Base-by-base conservation (phyloP, 2,888 invertebrate genomes). In the Tenthredo livida region DNA sequence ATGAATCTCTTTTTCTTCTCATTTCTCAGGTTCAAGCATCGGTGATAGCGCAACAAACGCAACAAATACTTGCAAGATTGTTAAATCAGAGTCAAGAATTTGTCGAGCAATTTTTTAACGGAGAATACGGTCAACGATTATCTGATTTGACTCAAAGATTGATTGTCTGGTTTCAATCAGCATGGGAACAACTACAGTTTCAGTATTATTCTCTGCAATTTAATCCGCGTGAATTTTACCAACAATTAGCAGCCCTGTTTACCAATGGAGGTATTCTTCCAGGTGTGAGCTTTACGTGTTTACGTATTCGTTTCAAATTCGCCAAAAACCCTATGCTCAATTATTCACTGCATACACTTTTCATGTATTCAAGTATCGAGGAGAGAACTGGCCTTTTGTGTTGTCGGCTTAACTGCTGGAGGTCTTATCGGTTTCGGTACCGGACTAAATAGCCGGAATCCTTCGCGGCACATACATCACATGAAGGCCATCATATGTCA, bases 401-500 rank as follows among this genome's bases (percentile, higher is more conserved):
- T 94, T 87, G 90, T 92, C n/a, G 94, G 94, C 40, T 89, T 94
- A 86, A 84, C 93, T 33, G 87, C 93, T 58, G 94, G 94, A 58
- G 90, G 92, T 86, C 77, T 94, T 37, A 89, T 94, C 85, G 94
- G 94, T 73, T 92, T 94, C 82, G 91, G 90, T 84, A 89, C 94
- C 78, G 93, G 93, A 4, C 78, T 92, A 47, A 91, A 92, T 86
- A 90, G 93, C 89, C 90, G 90, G 73, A 90, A 90, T 87, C 87
- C 87, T 58, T 87, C 92, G 61, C 89, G 89, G 70, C 90, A 93
- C 85, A 87, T 92, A 82, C 92, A 94, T 85, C 93, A 93, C 86
- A 94, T 94, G 94, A 94, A 93, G 91, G 94, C 94, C 50, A 89
- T 94, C 43, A 93, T 94, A 87, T 94, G 94, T 87, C 93, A 92